A percentile compares a stretch with the other conserved stretches of the same genome.
These are phyloP conservation scores for Creontiades dilutus DNA, from an alignment of 2,888 invertebrate genomes.

Conservation along the genomic window DNA sequence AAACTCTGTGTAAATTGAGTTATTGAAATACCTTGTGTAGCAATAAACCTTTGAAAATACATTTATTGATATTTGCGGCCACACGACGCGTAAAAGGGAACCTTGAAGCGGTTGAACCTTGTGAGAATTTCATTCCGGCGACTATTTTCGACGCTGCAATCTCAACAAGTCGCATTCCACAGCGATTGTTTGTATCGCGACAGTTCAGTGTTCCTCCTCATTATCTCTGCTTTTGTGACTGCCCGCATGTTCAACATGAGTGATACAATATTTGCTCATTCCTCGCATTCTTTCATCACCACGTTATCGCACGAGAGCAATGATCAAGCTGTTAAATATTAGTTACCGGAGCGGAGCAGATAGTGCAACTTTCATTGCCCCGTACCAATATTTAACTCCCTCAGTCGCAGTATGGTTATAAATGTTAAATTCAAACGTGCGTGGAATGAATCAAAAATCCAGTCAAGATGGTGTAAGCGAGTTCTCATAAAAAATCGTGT, in stretches of 20 bases:
- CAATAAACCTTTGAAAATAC: no score
- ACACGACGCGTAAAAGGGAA: no score
- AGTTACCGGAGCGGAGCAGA: neutral
- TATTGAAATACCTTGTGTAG: no score
- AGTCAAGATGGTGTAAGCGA: no score
- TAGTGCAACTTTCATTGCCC: conserved; percentile 10
- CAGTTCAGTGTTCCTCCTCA: conserved; percentile 5
- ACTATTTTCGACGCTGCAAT: conserved; percentile 2
- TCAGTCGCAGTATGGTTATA: neutral
- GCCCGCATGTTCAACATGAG: conserved; percentile 11
- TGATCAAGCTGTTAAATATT: neutral
- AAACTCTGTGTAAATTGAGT: no score
- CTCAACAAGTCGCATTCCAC: conserved; percentile 26
- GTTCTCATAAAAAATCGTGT: no score
- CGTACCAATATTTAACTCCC: neutral
- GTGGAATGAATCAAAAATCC: no score
- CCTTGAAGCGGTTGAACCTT: neutral
- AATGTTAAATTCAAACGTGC: no score
- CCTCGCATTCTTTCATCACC: conserved; percentile 21
- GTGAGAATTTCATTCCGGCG: neutral
- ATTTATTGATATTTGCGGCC: no score
- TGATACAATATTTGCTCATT: conserved; percentile 40
- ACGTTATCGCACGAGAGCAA: neutral
- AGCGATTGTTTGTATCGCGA: neutral
- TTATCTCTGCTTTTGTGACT: neutral